Conservation (phyloP, 2,797 vertebrate species). For the Selene dorsalis region DNA sequence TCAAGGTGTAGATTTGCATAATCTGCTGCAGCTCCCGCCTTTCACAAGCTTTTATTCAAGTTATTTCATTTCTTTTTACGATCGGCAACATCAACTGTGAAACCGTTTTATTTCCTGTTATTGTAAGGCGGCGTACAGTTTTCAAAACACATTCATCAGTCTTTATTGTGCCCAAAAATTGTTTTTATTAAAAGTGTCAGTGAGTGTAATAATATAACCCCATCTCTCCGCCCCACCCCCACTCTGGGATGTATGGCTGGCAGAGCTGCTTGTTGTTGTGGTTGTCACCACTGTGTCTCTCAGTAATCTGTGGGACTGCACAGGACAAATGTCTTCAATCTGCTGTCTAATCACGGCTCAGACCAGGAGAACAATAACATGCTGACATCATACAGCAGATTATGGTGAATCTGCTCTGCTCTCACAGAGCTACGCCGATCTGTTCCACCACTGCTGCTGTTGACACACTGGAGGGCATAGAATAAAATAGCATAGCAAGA, state of each 20-base stretch:
- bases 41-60: conserved; percentile 3
- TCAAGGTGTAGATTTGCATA: conserved; percentile 62
- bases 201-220: neutral
- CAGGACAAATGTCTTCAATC: conserved; percentile 78
- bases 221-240: too few relatives aligned
- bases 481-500: conserved; percentile 2
- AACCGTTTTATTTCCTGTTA: neutral
- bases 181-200: neutral
- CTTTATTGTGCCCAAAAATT: neutral
- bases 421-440: conserved; percentile 47
- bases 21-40: conserved; percentile 34
- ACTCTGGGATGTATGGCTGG: conserved; percentile 29
- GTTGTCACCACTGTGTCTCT: conserved; percentile 42
- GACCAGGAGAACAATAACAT: conserved; percentile 65
- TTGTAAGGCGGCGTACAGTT: neutral
- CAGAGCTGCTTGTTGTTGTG: neutral
- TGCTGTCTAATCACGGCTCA: conserved; percentile 76
- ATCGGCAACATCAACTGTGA: conserved; percentile 5
- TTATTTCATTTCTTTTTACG: conserved; percentile 4
- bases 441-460: conserved; percentile 47
- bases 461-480: conserved; percentile 4
- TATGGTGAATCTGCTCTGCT: conserved; percentile 67
- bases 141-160: neutral
- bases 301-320: conserved; percentile 58
- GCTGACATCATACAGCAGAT: conserved; percentile 70